Percentiles rank a stretch among this genome's conserved stretches.
Conservation (phyloP, 2,797 vertebrate genomes). For the Luscinia luscinia region DNA sequence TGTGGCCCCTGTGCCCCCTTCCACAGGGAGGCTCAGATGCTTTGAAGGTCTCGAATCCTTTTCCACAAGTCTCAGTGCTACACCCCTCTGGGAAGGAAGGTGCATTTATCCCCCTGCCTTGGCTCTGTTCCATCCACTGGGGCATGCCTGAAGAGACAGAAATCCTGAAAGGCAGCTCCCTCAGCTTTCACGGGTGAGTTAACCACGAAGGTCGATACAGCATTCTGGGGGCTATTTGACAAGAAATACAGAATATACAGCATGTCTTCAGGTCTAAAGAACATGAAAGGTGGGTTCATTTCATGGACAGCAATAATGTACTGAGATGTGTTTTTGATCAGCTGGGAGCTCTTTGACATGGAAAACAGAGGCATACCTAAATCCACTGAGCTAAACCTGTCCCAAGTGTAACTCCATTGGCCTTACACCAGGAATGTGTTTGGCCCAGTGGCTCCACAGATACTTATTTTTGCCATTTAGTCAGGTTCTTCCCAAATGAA, state of each 20-base stretch:
- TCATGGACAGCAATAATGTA: background rate
- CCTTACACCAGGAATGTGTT: constrained; percentile 8
- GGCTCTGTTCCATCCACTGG: background rate
- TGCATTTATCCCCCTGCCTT: background rate
- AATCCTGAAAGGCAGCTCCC: background rate
- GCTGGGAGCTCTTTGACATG: background rate
- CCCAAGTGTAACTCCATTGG: background rate
- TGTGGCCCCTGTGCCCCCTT: background rate
- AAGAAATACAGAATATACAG: background rate
- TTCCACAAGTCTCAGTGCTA: background rate
- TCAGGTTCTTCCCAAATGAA: background rate
- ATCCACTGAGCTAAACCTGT: background rate
- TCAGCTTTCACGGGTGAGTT: background rate
- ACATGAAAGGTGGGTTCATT: background rate
- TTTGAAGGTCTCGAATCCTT: background rate
- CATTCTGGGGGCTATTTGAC: background rate
- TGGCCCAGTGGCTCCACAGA: background rate
- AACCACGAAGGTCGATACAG: background rate
- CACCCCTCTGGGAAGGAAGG: background rate
- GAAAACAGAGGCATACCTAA: constrained; percentile 10
- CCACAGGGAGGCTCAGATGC: background rate
- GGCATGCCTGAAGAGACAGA: background rate
- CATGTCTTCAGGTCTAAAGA: background rate
- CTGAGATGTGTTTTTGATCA: background rate
- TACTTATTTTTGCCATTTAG: background rate